Percentiles rank a stretch among this genome's conserved stretches.
Conservation (phyloP, 2,888 invertebrate species). For the Yponomeuta sedellus region DNA sequence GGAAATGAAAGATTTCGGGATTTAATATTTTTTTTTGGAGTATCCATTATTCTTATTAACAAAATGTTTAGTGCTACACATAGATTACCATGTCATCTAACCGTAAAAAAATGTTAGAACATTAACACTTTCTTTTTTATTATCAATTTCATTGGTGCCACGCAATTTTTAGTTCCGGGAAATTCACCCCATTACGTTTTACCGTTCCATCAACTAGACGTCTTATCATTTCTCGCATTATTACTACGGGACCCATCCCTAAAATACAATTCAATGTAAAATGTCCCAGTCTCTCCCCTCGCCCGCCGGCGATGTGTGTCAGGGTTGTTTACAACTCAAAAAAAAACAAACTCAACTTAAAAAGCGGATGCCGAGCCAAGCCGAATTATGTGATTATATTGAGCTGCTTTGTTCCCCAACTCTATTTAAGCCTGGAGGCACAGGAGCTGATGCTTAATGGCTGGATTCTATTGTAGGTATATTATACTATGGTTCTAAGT, state of each 20-base stretch:
- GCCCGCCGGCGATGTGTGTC: conserved; percentile 7
- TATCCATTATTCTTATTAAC: too few species aligned
- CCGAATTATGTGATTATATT: conserved; percentile 9
- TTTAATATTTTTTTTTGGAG: too few species aligned
- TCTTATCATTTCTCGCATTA: neutral
- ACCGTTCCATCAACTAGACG: too few species aligned
- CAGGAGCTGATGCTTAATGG: neutral
- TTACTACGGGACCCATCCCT: neutral
- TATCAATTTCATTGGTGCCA: too few species aligned
- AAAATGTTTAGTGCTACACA: too few species aligned
- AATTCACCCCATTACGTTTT: too few species aligned
- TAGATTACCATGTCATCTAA: too few species aligned
- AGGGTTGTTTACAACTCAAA: conserved; percentile 12
- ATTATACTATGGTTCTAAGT: neutral
- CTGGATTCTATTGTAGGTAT: neutral
- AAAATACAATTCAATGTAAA: neutral
- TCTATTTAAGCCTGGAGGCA: neutral
- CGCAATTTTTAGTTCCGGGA: too few species aligned
- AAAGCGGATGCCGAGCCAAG: conserved; percentile 5
- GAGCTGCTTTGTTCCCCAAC: neutral
- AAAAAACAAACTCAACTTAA: conserved; percentile 11
- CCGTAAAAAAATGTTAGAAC: too few species aligned
- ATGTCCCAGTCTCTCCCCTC: conserved; percentile 4
- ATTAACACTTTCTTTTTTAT: too few species aligned
- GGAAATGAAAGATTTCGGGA: too few species aligned